Evolutionary conservation across 2,113 vertebrate genomes (phyloP).

Genomic region (Syrrhaptes paradoxus): DNA sequence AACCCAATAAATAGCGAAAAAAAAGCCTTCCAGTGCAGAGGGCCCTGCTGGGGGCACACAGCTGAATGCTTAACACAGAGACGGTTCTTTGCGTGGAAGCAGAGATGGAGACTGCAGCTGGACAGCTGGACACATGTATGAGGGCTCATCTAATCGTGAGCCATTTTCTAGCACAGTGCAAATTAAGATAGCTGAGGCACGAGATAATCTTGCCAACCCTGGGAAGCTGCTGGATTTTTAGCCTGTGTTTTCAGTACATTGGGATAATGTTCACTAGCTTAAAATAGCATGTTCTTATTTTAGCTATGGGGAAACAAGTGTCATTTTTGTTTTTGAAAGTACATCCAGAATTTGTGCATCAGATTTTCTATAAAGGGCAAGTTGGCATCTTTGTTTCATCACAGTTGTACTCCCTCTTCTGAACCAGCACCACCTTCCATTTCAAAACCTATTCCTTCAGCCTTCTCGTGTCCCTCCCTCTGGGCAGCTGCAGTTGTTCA

Average conservation of each 20-base stretch:
- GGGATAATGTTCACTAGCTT: background rate
- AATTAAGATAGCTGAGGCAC: background rate
- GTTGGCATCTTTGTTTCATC: background rate
- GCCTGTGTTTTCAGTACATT: background rate
- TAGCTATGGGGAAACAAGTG: background rate
- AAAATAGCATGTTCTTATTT: background rate
- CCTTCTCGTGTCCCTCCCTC: background rate
- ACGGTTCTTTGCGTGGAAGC: background rate
- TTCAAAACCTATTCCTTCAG: background rate
- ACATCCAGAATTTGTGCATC: background rate
- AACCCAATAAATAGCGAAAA: background rate
- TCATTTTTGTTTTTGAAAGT: background rate
- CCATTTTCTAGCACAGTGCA: background rate
- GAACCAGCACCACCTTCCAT: background rate
- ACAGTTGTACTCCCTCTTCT: background rate
- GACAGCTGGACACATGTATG: background rate
- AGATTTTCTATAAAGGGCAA: background rate
- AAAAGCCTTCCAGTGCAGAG: background rate
- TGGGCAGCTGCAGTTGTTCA: background rate
- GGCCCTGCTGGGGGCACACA: background rate
- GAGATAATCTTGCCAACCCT: background rate
- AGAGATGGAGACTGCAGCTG: background rate
- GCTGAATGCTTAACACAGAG: background rate
- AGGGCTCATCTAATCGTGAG: background rate
- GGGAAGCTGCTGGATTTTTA: background rate